phyloP scores from a whole-genome alignment of 2,888 invertebrate genomes.

The Podotricha telesiphe region DNA sequence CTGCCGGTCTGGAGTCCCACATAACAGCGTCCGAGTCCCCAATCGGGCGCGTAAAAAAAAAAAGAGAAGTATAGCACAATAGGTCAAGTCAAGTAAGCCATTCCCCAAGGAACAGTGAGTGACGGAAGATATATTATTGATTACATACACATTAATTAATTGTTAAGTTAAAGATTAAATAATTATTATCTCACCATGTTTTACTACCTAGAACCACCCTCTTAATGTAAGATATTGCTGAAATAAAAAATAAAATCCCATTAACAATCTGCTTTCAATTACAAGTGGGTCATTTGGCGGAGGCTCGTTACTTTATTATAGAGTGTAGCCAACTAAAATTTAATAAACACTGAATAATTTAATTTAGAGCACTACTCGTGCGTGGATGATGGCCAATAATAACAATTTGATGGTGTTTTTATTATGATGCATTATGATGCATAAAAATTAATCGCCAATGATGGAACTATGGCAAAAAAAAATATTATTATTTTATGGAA shows the following conservation, averaged over 20 bases:
- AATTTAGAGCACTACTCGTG: conserved; percentile 75
- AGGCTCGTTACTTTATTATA: conserved; percentile 59
- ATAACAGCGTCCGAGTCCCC: too few species aligned
- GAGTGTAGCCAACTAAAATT: conserved; percentile 75
- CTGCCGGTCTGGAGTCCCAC: too few species aligned
- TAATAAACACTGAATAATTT: conserved; percentile 81
- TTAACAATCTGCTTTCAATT: conserved; percentile 48
- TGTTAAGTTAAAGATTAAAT: too few species aligned
- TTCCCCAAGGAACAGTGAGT: too few species aligned
- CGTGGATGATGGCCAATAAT: conserved; percentile 80
- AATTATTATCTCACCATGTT: not conserved
- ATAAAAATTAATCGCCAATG: conserved; percentile 79
- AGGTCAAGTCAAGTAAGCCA: too few species aligned
- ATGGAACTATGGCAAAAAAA: conserved; percentile 58
- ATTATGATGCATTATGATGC: conserved; percentile 82
- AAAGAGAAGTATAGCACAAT: too few species aligned
- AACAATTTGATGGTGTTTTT: conserved; percentile 78
- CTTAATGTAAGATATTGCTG: not conserved
- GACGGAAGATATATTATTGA: too few species aligned
- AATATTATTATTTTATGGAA: conserved; percentile 62
- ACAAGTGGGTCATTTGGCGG: conserved; percentile 64
- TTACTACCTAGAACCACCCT: not conserved
- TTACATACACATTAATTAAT: too few species aligned
- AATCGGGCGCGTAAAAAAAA: too few species aligned
- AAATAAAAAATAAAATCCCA: conserved; percentile 20